Percentiles rank a stretch among this genome's conserved stretches.
Conservation (phyloP, 2,797 vertebrate species). For the Platalea minor region DNA sequence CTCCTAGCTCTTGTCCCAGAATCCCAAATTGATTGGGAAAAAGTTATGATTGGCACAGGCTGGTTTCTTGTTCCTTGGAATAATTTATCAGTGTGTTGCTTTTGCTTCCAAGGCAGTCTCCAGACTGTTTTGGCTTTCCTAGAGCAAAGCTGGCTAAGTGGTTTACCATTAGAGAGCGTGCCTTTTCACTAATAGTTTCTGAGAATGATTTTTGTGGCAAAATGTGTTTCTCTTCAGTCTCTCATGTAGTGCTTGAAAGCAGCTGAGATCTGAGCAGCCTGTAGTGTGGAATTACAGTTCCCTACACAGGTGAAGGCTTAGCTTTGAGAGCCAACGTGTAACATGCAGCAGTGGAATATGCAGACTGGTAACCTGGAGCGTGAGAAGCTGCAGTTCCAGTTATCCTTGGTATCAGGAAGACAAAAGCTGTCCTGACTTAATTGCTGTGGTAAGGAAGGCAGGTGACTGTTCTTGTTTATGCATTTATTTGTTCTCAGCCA, state of each 20-base stretch:
- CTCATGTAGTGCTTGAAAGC: not conserved
- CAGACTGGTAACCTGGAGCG: not conserved
- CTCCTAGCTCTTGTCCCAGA: not conserved
- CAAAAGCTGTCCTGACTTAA: not conserved
- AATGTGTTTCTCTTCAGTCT: not conserved
- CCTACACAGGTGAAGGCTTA: not conserved
- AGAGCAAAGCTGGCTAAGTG: not conserved
- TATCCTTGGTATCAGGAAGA: not conserved
- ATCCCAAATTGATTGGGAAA: not conserved
- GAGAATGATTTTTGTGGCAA: not conserved
- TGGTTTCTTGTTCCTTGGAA: not conserved
- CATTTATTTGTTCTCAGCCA: not conserved
- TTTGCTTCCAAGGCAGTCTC: not conserved
- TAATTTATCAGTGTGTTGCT: not conserved
- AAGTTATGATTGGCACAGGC: not conserved
- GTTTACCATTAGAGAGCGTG: not conserved
- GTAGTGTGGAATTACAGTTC: not conserved
- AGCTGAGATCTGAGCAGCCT: not conserved
- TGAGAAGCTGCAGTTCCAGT: not conserved
- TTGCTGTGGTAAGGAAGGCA: not conserved
- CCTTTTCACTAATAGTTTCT: not conserved
- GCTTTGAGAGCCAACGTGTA: not conserved
- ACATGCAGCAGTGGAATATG: not conserved
- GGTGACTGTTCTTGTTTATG: not conserved
- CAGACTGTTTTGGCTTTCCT: not conserved